A percentile compares a stretch with the other conserved stretches of the same genome.
These are phyloP conservation scores for Prinia subflava DNA, from an alignment of 2,113 vertebrate species.

Conservation along the genomic window DNA sequence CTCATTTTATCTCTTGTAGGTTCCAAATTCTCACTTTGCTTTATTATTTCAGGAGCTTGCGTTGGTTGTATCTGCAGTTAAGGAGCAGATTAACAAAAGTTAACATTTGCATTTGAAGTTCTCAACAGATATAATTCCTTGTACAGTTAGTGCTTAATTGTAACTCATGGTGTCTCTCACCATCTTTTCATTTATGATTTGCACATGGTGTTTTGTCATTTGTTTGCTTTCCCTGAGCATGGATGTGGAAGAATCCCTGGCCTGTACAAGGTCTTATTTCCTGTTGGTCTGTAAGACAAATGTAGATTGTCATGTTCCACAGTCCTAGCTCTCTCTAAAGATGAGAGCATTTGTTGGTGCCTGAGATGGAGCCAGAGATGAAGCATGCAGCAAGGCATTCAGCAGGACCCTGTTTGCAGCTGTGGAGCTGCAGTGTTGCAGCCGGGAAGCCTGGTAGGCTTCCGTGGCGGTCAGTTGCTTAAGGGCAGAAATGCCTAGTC, in stretches of 20 bases:
- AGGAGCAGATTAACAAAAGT: neutral
- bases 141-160: neutral
- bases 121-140: neutral
- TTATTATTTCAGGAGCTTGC: neutral
- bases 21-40: conserved; percentile 21
- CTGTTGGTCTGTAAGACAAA: fast-evolving
- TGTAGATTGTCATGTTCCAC: neutral
- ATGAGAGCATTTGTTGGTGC: fast-evolving
- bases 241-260: neutral
- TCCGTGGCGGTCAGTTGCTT: too few relatives aligned
- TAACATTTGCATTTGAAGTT: neutral
- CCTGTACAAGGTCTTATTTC: neutral
- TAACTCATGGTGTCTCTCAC: neutral
- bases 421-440: too few relatives aligned
- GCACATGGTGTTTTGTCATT: neutral
- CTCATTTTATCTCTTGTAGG: neutral
- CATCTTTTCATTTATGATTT: neutral
- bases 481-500: too few relatives aligned
- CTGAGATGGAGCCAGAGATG: neutral
- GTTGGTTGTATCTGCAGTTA: neutral
- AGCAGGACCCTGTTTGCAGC: neutral
- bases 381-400: neutral
- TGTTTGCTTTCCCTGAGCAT: neutral
- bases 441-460: too few relatives aligned
- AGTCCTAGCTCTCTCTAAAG: neutral